These are phyloP conservation scores for Chloroclysta siterata DNA, from an alignment of 2,888 invertebrate genomes.

Conservation along the genomic window DNA sequence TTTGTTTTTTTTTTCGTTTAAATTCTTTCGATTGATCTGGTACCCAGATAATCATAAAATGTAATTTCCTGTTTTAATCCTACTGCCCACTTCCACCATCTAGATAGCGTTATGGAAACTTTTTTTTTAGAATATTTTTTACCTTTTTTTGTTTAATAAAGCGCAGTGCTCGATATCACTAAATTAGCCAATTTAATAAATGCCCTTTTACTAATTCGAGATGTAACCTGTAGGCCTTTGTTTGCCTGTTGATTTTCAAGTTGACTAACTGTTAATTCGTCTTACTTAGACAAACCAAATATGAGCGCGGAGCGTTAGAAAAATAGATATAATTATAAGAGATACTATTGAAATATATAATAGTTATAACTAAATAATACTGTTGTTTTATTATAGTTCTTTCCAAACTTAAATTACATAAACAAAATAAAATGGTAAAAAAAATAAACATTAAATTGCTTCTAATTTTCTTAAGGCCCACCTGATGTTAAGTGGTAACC, in stretches of 20 bases:
- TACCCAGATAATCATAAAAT: no score
- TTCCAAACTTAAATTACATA: not conserved
- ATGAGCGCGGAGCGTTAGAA: constrained; percentile 82
- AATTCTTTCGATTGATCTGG: no score
- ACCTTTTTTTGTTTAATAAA: not conserved
- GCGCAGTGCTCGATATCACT: not conserved
- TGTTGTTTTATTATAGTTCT: constrained; percentile 59
- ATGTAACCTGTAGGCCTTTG: constrained; percentile 76
- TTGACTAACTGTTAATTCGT: constrained; percentile 78
- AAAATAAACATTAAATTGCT: no score
- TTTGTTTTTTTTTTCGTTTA: no score
- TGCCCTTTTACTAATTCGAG: constrained; percentile 28
- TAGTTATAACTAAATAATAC: constrained; percentile 75
- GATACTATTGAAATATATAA: constrained; percentile 84
- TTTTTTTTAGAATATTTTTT: no score
- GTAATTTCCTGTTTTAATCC: no score
- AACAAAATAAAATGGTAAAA: no score
- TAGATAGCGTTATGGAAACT: no score
- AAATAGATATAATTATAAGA: constrained; percentile 79
- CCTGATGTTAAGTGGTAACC: no score
- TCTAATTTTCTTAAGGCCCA: no score
- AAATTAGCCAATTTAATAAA: constrained; percentile 8
- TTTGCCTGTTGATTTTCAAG: constrained; percentile 75
- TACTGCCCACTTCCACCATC: no score
- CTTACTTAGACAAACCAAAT: constrained; percentile 83